phyloP scores from a whole-genome alignment of 2,888 invertebrate species.

The Rhogogaster chlorosoma region DNA sequence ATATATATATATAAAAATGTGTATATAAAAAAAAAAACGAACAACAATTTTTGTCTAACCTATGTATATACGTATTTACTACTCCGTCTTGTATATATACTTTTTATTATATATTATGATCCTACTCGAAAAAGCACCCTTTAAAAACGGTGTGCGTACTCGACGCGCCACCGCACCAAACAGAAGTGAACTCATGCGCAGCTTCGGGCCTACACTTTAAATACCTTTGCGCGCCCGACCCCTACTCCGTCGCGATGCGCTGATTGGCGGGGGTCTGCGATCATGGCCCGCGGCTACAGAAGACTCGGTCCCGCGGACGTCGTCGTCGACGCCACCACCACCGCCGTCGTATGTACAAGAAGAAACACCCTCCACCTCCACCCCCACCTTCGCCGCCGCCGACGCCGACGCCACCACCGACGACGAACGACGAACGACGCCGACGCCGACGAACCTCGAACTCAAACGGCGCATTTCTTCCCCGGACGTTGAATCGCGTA shows the following conservation, averaged over 20 bases:
- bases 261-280: conserved; percentile 71
- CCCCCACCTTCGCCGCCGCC: conserved; percentile 16
- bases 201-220: conserved; percentile 82
- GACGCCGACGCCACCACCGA: conserved; percentile 7
- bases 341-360: conserved; percentile 52
- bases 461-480: conserved; percentile 59
- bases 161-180: conserved; percentile 77
- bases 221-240: conserved; percentile 82
- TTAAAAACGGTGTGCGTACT: conserved; percentile 49
- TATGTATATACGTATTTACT: background rate
- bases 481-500: conserved; percentile 61
- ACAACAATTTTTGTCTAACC: background rate
- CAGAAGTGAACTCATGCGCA: conserved; percentile 82
- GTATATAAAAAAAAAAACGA: background rate
- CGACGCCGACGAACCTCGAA: conserved; percentile 10
- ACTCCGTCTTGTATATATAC: background rate
- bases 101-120: conserved; percentile 14
- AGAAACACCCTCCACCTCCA: conserved; percentile 49
- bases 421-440: conserved; percentile 46
- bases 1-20: background rate
- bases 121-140: conserved; percentile 49
- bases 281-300: conserved; percentile 62
- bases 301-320: conserved; percentile 56
- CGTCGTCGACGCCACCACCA: conserved; percentile 50
- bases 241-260: conserved; percentile 80